phyloP scores from a whole-genome alignment of 2,113 vertebrate genomes.

The Picathartes gymnocephalus region DNA sequence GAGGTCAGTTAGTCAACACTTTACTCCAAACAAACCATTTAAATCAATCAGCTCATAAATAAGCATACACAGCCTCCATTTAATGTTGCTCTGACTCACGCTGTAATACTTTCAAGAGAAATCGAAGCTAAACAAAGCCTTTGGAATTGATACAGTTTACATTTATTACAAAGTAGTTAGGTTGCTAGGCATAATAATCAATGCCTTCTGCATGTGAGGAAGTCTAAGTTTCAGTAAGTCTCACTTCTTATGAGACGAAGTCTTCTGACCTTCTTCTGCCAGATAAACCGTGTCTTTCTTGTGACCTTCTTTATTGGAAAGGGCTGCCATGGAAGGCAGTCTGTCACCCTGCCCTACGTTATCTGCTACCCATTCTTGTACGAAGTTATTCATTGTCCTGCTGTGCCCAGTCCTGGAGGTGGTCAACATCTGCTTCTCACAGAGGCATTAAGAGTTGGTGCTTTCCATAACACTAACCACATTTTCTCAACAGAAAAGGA shows the following conservation, averaged over 20 bases:
- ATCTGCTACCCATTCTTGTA: background rate
- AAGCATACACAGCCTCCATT: background rate
- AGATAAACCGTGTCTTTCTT: background rate
- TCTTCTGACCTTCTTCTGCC: background rate
- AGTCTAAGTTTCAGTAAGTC: background rate
- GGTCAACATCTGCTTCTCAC: background rate
- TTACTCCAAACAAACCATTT: background rate
- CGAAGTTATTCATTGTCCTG: background rate
- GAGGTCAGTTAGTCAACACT: background rate
- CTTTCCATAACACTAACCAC: background rate
- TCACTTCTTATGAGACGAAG: background rate
- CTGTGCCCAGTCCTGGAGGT: background rate
- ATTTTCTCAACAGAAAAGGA: background rate
- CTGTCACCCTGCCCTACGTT: background rate
- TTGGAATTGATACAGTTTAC: background rate
- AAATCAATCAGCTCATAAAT: background rate
- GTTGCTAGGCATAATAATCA: background rate
- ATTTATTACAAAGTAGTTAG: background rate
- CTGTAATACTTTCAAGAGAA: background rate
- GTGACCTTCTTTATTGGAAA: background rate
- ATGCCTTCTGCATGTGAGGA: background rate
- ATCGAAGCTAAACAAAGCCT: background rate
- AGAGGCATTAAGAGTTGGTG: background rate
- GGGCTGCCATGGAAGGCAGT: background rate
- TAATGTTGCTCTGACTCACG: background rate